Base-by-base conservation (phyloP, 2,797 vertebrate genomes). In the Miichthys miiuy region DNA sequence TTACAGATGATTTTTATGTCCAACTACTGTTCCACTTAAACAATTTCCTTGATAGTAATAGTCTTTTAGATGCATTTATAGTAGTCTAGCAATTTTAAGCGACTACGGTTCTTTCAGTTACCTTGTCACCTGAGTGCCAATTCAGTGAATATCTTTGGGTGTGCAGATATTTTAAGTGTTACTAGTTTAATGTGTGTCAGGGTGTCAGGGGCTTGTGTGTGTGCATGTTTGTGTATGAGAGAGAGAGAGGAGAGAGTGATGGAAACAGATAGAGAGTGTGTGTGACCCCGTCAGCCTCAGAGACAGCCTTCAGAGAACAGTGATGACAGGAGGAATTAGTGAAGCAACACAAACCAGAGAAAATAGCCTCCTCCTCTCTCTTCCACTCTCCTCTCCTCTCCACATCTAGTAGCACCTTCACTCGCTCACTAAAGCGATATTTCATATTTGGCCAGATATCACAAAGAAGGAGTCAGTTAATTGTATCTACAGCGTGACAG, bases 311-410 rank as follows among this genome's bases (percentile, higher is more conserved):
- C 78, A 89, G 84, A 85, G 88, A 88, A 73, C 86, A 79, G 87
- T 60, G 86, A 86, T 88, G 88, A 90, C 85, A 87, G 80, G 81
- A 88, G 77, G 81, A 91, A 91, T 89, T 79, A 92, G 88, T 83
- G 74, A 85, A 86, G 88, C 89, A 86, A 88, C 79, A 83, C 77
- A 82, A 88, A 92, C 84, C 81, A 78, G 78, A 79, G 64, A 83
- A 84, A 89, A 91, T 51, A 80, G 62, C 58, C 63, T 67, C 82
- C 71, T 82, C 50, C 62, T 72, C 76, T 46, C 52, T 38, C 56
- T 23, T 62, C 61, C 38, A 50, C 47, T 41, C 34, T 67, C 61
- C 55, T 62, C 51, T 44, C 42, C 34, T 38, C 17, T 41, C 76
- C 41, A 46, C 58, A 20, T 12, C 34, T 17, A 38, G 14, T 6